These are phyloP conservation scores for Channa maculata DNA, from an alignment of 2,113 vertebrate genomes.

Conservation along the genomic window DNA sequence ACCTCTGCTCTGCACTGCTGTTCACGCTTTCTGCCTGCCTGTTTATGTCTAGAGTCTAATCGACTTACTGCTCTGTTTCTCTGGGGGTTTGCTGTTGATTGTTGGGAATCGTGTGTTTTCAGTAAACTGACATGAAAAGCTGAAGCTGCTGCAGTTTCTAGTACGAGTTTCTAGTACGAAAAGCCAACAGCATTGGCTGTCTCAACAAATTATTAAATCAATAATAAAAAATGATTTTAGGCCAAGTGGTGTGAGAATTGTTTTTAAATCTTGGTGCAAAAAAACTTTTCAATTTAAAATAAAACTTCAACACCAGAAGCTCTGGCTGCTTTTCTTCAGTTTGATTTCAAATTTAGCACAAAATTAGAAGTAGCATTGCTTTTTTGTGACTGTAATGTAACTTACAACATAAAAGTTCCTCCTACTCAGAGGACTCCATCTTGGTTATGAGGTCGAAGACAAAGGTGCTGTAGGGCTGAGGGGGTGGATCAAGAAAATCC, in stretches of 20 bases:
- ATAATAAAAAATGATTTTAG: background rate
- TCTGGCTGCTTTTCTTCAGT: background rate
- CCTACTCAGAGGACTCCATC: no score
- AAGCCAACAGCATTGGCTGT: background rate
- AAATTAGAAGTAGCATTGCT: no score
- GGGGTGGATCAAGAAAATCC: no score
- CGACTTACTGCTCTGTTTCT: conserved; percentile 35
- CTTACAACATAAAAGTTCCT: no score
- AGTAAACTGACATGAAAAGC: background rate
- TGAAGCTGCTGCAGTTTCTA: background rate
- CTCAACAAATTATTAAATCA: background rate
- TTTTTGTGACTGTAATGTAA: no score
- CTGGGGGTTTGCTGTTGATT: background rate
- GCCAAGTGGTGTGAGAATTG: no score
- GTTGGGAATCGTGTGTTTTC: conserved; percentile 1
- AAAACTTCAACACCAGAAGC: background rate
- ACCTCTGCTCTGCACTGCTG: conserved; percentile 70
- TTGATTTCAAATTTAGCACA: background rate
- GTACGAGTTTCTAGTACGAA: background rate
- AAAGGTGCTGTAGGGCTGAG: no score
- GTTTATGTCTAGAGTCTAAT: conserved; percentile 41
- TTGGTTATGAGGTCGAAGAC: no score
- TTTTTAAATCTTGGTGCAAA: no score
- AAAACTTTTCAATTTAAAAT: background rate
- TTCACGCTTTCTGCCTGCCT: conserved; percentile 46